A percentile compares a stretch with the other conserved stretches of the same genome.
These are phyloP conservation scores for Temnopleurus reevesii DNA, from an alignment of 53 echinoderm and acorn worm species.

Conservation along the genomic window DNA sequence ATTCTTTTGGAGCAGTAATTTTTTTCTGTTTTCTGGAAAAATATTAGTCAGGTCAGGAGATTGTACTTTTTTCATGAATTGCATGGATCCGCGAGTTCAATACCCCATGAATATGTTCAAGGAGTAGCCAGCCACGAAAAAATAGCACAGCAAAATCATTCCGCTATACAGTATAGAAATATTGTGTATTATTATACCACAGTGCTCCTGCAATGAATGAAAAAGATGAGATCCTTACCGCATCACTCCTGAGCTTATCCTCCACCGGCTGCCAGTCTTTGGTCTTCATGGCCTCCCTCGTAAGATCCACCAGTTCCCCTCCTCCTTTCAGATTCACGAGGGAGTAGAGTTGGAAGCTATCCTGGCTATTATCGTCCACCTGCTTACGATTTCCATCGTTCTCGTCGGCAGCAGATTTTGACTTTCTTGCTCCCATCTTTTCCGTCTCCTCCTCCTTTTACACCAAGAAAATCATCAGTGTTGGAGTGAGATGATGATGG, in stretches of 20 bases:
- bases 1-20: no score
- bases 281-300: constrained; percentile 58
- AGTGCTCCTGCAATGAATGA: no score
- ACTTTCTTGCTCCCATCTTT: constrained; percentile 36
- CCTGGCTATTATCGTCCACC: constrained; percentile 42
- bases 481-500: background rate
- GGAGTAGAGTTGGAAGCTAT: constrained; percentile 60
- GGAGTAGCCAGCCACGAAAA: no score
- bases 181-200: no score
- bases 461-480: background rate
- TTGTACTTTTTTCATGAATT: no score
- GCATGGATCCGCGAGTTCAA: no score
- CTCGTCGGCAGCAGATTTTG: constrained; percentile 18
- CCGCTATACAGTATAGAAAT: no score
- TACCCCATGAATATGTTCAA: no score
- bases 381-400: constrained; percentile 47
- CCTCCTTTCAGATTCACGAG: constrained; percentile 78
- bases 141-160: no score
- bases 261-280: constrained; percentile 65
- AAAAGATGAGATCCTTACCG: constrained; percentile 38
- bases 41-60: no score
- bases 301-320: constrained; percentile 77
- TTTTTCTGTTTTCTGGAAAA: no score
- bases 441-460: background rate
- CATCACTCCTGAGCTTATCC: constrained; percentile 64